These are phyloP conservation scores for Pristis pectinata DNA, from an alignment of 2,797 vertebrate species.

Conservation along the genomic window DNA sequence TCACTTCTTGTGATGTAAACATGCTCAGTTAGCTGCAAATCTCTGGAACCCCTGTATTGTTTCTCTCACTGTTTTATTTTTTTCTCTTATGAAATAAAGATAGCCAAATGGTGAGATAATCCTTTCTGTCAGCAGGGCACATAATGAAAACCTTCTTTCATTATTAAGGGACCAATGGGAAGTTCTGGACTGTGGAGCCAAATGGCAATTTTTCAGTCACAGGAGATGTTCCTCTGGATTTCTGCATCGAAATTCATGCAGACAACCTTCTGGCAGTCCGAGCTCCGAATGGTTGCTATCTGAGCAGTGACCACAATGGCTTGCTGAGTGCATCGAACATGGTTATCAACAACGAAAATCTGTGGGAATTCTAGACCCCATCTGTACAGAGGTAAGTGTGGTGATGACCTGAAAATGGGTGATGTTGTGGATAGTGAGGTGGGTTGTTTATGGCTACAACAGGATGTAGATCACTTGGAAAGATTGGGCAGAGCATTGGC, in stretches of 20 bases:
- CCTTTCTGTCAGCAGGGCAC: too few species aligned
- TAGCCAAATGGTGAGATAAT: background rate
- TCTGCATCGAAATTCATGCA: background rate
- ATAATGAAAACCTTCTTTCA: background rate
- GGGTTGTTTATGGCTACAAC: too few species aligned
- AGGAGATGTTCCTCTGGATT: background rate
- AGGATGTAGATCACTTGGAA: too few species aligned
- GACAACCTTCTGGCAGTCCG: background rate
- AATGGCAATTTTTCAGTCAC: background rate
- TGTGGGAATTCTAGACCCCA: constrained; percentile 17
- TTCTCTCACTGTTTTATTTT: background rate
- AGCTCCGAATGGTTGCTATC: background rate
- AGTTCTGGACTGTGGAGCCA: background rate
- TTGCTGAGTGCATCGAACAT: background rate
- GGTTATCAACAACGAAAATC: background rate
- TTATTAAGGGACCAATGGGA: background rate
- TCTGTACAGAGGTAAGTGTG: background rate
- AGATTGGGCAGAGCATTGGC: too few species aligned
- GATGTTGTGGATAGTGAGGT: too few species aligned
- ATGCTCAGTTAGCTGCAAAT: background rate
- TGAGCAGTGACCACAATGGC: background rate
- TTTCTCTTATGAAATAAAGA: background rate
- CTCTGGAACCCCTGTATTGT: background rate
- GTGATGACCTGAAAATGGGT: too few species aligned
- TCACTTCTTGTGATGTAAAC: background rate